These are phyloP conservation scores for Procambarus clarkii DNA, from an alignment of 1,140 invertebrate species.

Conservation along the genomic window DNA sequence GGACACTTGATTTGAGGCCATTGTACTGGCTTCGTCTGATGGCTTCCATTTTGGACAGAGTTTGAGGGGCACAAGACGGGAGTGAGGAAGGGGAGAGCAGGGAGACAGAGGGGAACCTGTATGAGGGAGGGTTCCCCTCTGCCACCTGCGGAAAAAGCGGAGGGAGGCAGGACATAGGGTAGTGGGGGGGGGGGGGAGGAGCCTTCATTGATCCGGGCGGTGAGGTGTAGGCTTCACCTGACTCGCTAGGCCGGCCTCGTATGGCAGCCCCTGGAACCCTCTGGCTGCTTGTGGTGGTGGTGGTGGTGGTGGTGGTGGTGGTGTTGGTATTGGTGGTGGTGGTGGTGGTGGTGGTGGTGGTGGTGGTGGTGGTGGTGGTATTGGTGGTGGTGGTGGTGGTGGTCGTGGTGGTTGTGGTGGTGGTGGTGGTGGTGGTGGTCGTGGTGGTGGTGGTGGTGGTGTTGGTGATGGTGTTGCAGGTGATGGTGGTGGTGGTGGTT, in stretches of 20 bases:
- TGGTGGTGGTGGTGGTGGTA: too few species aligned
- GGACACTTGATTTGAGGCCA: slow-evolving; percentile 12
- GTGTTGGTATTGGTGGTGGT: too few species aligned
- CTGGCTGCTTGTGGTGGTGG: neutral
- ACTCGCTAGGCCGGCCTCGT: neutral
- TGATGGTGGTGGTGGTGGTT: too few species aligned
- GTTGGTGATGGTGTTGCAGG: too few species aligned
- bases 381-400: too few species aligned
- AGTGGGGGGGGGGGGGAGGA: neutral
- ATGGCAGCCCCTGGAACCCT: neutral
- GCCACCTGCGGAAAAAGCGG: neutral
- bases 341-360: too few species aligned
- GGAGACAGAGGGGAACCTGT: neutral
- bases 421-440: too few species aligned
- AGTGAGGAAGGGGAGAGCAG: neutral
- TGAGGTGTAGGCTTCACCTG: neutral
- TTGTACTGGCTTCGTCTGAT: neutral
- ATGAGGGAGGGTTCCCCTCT: neutral
- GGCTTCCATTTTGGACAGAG: slow-evolving; percentile 12
- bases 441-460: too few species aligned
- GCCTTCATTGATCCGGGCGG: neutral
- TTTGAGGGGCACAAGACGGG: neutral
- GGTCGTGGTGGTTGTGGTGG: too few species aligned
- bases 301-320: too few species aligned
- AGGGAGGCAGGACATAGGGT: neutral